phyloP scores from a whole-genome alignment of 1,140 invertebrate genomes.

The Bombus turneri region DNA sequence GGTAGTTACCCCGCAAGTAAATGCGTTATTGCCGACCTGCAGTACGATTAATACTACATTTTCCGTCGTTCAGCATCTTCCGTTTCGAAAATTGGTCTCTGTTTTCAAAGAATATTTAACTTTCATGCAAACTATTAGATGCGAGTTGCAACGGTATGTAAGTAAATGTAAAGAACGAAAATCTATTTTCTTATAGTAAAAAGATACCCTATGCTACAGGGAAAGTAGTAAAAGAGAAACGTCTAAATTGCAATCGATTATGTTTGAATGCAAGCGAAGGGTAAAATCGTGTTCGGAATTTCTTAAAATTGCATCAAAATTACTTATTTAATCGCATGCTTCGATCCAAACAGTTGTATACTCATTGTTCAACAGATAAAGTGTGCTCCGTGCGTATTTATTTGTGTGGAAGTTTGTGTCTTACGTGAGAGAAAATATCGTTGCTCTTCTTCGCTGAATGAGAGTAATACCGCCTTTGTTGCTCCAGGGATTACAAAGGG shows the following conservation, averaged over 20 bases:
- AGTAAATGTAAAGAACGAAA: neutral
- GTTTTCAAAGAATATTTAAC: no score
- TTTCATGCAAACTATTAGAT: no score
- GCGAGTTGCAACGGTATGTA: no score
- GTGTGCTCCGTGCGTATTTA: neutral
- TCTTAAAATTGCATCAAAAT: neutral
- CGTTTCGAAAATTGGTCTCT: neutral
- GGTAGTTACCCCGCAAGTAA: neutral
- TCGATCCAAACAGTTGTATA: neutral
- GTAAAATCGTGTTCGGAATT: neutral
- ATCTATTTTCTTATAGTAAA: no score
- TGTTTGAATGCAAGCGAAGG: neutral
- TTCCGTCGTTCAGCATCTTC: neutral
- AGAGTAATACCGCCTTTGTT: conserved; percentile 1
- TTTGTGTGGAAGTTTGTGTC: neutral
- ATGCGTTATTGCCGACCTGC: neutral
- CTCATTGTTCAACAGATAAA: no score
- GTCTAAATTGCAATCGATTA: neutral
- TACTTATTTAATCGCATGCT: neutral
- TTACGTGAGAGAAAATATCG: neutral
- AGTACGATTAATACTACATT: neutral
- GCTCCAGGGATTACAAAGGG: no score
- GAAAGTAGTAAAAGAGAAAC: neutral
- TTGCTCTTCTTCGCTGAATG: neutral
- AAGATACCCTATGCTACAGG: neutral